Evolutionary conservation across 2,888 invertebrate genomes (phyloP).

Genomic region (Octonoba sinensis): DNA sequence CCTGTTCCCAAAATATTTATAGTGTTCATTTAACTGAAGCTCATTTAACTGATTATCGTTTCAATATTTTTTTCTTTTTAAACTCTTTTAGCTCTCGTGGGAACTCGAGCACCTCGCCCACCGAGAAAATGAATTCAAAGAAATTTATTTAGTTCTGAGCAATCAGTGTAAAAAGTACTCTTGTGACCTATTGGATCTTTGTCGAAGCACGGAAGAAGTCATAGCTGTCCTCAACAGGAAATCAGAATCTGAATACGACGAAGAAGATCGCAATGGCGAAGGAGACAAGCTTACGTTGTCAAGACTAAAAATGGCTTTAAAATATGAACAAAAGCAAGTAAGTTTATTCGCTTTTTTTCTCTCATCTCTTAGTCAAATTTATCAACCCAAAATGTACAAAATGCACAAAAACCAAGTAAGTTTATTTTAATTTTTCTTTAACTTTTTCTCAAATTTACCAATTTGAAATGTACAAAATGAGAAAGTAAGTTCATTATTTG

Average conservation of each 20-base stretch:
- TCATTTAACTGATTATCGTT: too few species aligned
- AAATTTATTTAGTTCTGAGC: slow-evolving; percentile 73
- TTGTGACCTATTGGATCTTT: slow-evolving; percentile 75
- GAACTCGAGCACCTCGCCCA: slow-evolving; percentile 73
- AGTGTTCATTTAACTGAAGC: too few species aligned
- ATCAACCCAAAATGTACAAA: too few species aligned
- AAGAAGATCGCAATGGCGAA: slow-evolving; percentile 68
- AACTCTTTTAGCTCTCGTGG: slow-evolving; percentile 72
- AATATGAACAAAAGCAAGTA: slow-evolving; percentile 76
- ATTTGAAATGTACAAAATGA: too few species aligned
- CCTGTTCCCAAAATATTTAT: too few species aligned
- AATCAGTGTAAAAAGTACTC: slow-evolving; percentile 75
- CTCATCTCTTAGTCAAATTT: not conserved
- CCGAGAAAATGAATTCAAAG: slow-evolving; percentile 75
- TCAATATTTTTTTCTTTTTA: not conserved
- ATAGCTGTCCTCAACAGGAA: slow-evolving; percentile 74
- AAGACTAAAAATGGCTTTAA: slow-evolving; percentile 74
- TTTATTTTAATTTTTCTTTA: too few species aligned
- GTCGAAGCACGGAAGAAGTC: slow-evolving; percentile 74
- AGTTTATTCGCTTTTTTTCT: not conserved
- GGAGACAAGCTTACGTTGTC: slow-evolving; percentile 71
- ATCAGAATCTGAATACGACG: slow-evolving; percentile 68
- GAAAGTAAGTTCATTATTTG: too few species aligned
- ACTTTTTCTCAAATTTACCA: too few species aligned
- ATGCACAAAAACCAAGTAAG: too few species aligned